A percentile compares a stretch with the other conserved stretches of the same genome.
Evolutionary conservation across 2,797 vertebrate species (phyloP).

Genomic region (Ara ararauna): DNA sequence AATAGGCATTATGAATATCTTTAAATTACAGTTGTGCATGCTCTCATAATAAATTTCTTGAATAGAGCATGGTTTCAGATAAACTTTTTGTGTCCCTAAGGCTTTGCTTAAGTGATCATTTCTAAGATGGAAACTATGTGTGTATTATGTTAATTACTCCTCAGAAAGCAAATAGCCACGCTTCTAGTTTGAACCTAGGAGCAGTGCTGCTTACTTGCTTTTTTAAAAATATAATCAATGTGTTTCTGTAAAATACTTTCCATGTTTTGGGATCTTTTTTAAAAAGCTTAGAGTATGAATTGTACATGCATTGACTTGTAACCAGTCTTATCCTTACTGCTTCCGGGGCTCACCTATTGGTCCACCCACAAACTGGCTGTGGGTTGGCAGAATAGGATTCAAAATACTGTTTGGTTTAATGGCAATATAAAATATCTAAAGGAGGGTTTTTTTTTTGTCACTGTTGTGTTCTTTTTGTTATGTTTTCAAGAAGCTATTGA

Average conservation of each 20-base stretch:
- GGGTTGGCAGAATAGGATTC: background rate
- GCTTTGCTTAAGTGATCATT: background rate
- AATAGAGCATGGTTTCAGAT: background rate
- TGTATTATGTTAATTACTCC: background rate
- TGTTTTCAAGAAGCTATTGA: background rate
- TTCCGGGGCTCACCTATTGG: background rate
- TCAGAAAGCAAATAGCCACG: background rate
- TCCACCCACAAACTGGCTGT: background rate
- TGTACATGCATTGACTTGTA: background rate
- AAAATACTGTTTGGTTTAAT: background rate
- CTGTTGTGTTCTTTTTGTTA: background rate
- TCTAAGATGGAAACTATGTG: background rate
- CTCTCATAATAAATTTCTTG: background rate
- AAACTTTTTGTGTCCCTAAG: background rate
- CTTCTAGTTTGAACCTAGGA: background rate
- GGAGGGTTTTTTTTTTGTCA: background rate
- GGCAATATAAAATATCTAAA: background rate
- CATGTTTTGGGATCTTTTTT: background rate
- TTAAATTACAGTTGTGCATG: background rate
- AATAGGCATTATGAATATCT: background rate
- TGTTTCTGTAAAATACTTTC: background rate
- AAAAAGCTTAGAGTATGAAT: background rate
- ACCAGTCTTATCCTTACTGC: background rate
- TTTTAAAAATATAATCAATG: background rate
- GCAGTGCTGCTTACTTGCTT: background rate